Evolutionary conservation across 1,140 invertebrate genomes (phyloP).

Genomic region (Platyura marginata): DNA sequence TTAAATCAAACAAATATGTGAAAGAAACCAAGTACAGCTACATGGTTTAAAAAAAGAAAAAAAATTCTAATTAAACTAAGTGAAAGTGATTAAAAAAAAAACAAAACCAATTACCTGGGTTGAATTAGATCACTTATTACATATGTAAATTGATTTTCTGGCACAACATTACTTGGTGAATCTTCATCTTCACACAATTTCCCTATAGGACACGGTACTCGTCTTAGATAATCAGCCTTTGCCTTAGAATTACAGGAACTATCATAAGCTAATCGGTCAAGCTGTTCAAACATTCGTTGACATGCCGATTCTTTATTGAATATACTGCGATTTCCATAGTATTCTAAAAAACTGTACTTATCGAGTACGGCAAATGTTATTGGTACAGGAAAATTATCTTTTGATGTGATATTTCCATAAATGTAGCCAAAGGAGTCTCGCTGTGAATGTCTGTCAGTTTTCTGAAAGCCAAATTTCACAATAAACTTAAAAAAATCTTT

Average conservation of each 20-base stretch:
- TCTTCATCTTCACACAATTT: conserved; percentile 77
- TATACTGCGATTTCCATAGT: conserved; percentile 50
- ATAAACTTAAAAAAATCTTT: conserved; percentile 79
- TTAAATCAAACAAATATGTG: too few relatives aligned
- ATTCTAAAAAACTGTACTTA: conserved; percentile 69
- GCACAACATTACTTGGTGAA: conserved; percentile 62
- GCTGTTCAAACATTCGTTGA: conserved; percentile 63
- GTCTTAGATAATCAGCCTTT: conserved; percentile 73
- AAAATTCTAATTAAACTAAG: background rate
- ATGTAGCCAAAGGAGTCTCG: conserved; percentile 81
- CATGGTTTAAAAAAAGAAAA: too few relatives aligned
- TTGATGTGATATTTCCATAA: conserved; percentile 80
- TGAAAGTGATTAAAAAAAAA: too few relatives aligned
- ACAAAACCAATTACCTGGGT: conserved; percentile 64
- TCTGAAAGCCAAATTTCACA: conserved; percentile 90
- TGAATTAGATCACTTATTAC: conserved; percentile 72
- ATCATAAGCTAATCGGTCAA: conserved; percentile 71
- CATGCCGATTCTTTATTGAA: conserved; percentile 40
- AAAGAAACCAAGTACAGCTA: too few relatives aligned
- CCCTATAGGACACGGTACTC: conserved; percentile 64
- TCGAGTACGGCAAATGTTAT: conserved; percentile 75
- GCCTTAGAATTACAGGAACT: conserved; percentile 48
- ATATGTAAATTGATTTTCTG: conserved; percentile 84
- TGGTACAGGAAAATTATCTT: conserved; percentile 35
- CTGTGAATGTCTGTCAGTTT: conserved; percentile 68